Base-by-base conservation (phyloP, 1,140 invertebrate species). In the Antheraea mylitta region DNA sequence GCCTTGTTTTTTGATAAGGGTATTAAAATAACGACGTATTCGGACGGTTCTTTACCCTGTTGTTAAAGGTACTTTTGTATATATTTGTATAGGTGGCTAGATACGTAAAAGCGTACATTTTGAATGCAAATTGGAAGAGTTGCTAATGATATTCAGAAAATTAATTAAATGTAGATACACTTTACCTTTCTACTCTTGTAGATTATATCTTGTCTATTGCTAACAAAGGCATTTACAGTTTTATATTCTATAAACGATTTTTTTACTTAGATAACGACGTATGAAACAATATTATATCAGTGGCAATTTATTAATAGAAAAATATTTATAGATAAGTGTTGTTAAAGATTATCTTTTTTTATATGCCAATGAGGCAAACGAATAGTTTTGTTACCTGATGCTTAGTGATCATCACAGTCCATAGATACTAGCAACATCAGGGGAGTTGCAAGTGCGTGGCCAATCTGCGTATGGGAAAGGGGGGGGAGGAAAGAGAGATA, bases 1-100 rank as follows among this genome's bases (percentile, higher is more conserved):
- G 84, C 87, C 87, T 89, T 91, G 89, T 90, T 91, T 91, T 91
- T 91, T 91, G 89, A 91, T 91, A 91, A 91, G 89, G 87, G 81
- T 90, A 89, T 91, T 91, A 89, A 91, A 89, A 90, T 90, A 89
- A 90, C 78, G 80, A 82, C 72, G 79, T 71, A 78, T 83, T 86
- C 82, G 85, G 84, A 85, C 81, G 81, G 81, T 80, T 85, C 79
- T 87, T 86, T 83, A 77, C 78, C 13, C 45, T 53, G 45, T 53
- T 84, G 79, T 82, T 73, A 77, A 80, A 80, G 75, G 77, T 83
- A 69, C 67, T 69, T 30, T 69, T 66, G 64, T 71, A 69, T 59
- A 58, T 78, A 83, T 86, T 87, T 83, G 81, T 83, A 76, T 85
- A 82, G 75, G 78, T 75, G 75, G 71, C 77, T 85, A 75, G 77